A percentile compares a stretch with the other conserved stretches of the same genome.
Conservation (phyloP, 30 jellyfish, hydroid and myxozoan species). For the Aurelia coerulea region DNA sequence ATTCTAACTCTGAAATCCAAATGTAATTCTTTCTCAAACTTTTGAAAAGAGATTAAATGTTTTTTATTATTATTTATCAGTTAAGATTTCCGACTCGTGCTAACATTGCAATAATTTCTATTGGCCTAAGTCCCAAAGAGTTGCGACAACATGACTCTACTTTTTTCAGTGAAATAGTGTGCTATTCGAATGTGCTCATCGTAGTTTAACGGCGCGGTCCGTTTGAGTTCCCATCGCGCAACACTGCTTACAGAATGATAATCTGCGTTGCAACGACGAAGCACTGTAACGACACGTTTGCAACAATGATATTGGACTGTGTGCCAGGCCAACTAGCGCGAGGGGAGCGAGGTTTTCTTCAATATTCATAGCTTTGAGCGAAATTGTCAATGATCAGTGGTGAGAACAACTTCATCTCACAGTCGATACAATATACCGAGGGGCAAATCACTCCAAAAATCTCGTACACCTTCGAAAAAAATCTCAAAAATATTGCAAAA, state of each 20-base stretch:
- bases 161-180: not conserved
- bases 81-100: conserved; percentile 38
- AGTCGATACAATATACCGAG: too few species aligned
- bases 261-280: not conserved
- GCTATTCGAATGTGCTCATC: conserved; percentile 5
- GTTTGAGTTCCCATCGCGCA: conserved; percentile 5
- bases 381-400: too few species aligned
- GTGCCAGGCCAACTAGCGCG: not conserved
- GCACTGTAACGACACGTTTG: conserved; percentile 12
- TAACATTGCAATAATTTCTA: conserved; percentile 2
- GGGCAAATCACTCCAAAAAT: too few species aligned
- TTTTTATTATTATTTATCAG: not conserved
- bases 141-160: conserved; percentile 48
- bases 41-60: conserved; percentile 14
- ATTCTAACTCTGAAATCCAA: not conserved
- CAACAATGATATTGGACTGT: conserved; percentile 6
- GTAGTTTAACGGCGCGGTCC: conserved; percentile 8
- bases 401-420: too few species aligned
- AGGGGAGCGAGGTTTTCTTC: too few species aligned
- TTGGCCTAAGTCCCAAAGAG: conserved; percentile 34
- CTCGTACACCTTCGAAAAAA: too few species aligned
- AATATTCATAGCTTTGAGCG: too few species aligned
- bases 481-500: too few species aligned
- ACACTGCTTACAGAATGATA: not conserved
- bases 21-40: conserved; percentile 26